Conservation (phyloP, 2,888 invertebrate genomes). For the Sepioteuthis lessoniana region DNA sequence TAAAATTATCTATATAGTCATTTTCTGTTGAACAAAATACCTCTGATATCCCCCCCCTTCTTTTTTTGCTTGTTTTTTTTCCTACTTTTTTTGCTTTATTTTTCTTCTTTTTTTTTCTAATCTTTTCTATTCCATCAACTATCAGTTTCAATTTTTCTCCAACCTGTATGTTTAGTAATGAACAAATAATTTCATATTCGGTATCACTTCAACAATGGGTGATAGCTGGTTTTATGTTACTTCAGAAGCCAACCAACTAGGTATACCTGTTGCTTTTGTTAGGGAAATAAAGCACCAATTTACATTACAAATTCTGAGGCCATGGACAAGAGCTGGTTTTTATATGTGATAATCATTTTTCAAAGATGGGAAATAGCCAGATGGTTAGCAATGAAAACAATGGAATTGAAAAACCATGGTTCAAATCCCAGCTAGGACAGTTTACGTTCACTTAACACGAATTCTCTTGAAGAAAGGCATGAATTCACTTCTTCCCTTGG, state of each 20-base stretch:
- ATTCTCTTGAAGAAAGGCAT: too few species aligned
- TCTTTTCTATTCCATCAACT: background rate
- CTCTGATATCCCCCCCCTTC: background rate
- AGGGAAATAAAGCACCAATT: background rate
- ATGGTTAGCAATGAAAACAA: too few species aligned
- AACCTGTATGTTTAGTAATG: constrained; percentile 4
- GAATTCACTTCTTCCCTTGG: too few species aligned
- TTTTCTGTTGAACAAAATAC: constrained; percentile 13
- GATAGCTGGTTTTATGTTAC: background rate
- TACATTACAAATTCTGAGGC: background rate
- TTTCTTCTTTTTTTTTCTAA: too few species aligned
- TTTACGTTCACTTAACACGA: too few species aligned
- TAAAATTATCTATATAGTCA: constrained; percentile 33
- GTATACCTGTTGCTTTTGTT: background rate
- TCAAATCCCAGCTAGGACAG: too few species aligned
- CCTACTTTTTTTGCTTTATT: background rate
- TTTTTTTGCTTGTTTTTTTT: background rate
- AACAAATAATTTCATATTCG: background rate
- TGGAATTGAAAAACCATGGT: too few species aligned
- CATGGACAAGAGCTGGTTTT: too few species aligned
- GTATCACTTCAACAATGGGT: background rate
- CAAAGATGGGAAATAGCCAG: too few species aligned
- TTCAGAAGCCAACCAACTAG: background rate
- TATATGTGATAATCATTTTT: too few species aligned
- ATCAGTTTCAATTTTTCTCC: background rate